phyloP scores from a whole-genome alignment of 2,113 vertebrate species.

The Camelus dromedarius region DNA sequence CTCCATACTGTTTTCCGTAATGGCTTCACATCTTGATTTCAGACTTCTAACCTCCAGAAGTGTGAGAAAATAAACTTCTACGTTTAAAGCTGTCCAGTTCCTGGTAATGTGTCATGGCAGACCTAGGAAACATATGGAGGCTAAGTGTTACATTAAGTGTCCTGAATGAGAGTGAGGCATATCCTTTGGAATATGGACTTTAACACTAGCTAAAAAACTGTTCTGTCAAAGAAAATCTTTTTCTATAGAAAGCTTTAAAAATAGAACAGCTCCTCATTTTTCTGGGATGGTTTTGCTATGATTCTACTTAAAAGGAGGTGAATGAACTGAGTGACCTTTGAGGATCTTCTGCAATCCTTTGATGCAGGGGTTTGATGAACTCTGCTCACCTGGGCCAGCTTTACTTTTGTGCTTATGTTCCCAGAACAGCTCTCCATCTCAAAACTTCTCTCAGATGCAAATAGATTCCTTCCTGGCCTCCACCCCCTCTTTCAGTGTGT shows the following conservation, averaged over 20 bases:
- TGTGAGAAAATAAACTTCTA: background rate
- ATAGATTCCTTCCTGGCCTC: background rate
- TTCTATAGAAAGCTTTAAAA: conserved; percentile 70
- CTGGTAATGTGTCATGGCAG: background rate
- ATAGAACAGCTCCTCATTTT: conserved; percentile 70
- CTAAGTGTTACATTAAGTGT: background rate
- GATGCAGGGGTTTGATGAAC: conserved; percentile 78
- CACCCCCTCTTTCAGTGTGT: background rate
- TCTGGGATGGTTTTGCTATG: conserved; percentile 76
- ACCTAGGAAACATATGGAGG: background rate
- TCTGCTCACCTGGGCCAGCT: conserved; percentile 63
- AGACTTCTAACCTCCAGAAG: background rate
- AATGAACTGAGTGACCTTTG: conserved; percentile 77
- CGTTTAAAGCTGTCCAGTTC: background rate
- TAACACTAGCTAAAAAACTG: conserved; percentile 50
- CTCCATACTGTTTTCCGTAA: no score
- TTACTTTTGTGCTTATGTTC: conserved; percentile 68
- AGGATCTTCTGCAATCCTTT: conserved; percentile 80
- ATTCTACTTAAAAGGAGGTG: conserved; percentile 81
- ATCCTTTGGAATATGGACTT: conserved; percentile 56
- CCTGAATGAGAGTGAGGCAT: conserved; percentile 6
- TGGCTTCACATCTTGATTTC: background rate
- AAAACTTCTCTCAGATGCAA: conserved; percentile 34
- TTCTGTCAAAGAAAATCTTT: conserved; percentile 47
- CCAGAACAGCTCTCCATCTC: conserved; percentile 44